These are phyloP conservation scores for Meleagris gallopavo DNA, from an alignment of 2,113 vertebrate genomes.

Conservation along the genomic window DNA sequence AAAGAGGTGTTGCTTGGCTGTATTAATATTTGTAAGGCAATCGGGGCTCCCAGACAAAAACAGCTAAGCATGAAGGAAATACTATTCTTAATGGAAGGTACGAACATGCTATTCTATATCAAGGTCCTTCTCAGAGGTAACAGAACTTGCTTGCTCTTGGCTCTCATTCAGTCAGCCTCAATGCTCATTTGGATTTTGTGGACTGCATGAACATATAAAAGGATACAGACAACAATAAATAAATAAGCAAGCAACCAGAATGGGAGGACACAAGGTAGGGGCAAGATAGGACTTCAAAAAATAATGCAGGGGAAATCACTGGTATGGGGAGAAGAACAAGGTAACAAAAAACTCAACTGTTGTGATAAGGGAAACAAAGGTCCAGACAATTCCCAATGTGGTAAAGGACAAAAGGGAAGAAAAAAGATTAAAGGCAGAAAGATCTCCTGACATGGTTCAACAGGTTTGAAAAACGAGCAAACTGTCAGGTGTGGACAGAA, in stretches of 20 bases:
- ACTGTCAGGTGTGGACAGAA: conserved; percentile 3
- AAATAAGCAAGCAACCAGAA: neutral
- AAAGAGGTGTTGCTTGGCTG: neutral
- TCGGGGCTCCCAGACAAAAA: neutral
- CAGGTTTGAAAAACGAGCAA: neutral
- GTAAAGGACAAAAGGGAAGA: neutral
- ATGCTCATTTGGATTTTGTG: neutral
- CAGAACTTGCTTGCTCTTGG: neutral
- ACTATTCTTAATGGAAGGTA: neutral
- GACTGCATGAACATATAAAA: neutral
- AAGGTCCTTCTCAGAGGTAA: neutral
- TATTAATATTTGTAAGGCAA: neutral
- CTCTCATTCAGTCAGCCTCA: neutral
- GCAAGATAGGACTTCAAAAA: neutral
- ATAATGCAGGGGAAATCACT: neutral
- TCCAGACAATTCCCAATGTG: neutral
- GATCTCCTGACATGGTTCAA: neutral
- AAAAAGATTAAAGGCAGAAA: neutral
- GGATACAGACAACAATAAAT: neutral
- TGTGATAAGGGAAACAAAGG: neutral
- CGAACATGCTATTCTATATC: neutral
- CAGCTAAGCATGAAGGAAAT: neutral
- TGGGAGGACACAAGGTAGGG: neutral
- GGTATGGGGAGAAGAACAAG: neutral
- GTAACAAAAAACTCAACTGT: neutral